Base-by-base conservation (phyloP, 2,888 invertebrate genomes). In the Amblyjoppa proteus region DNA sequence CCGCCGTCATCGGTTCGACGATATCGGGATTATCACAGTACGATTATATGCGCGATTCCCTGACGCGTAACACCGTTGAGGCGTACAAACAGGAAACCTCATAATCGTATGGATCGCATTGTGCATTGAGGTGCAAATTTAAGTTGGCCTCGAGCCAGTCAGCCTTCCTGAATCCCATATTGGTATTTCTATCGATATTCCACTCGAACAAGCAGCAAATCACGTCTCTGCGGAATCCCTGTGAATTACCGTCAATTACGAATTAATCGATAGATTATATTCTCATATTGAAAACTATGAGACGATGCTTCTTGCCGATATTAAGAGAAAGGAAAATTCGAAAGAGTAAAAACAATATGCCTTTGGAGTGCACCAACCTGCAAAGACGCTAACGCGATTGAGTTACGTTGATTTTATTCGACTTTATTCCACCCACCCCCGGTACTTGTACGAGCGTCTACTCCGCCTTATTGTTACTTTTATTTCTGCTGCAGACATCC, bases 321-420 rank as follows among this genome's bases (percentile, higher is more conserved):
- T 45, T 13, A 3, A 16, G 45, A 45, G 13, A 16, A 45, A 2
- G 11, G 11, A 41, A 11, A 41, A 41, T 11, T 11, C 41, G 2
- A 41, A 41, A 25, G 58, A 58, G 58, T 4, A 58, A 58, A 58
- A 58, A 25, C 28, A 82, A 58, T 56, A 66, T 89, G 90, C 89
- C 90, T 92, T 77, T 77, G 80, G 76, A 76, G 64, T 34, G 71
- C 53, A 71, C 76, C 80, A 74, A 93, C 93, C 91, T 93, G 90
- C 89, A 89, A 91, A 93, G 93, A 93, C 92, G 87, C 82, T 91
- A 90, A 89, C 89, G 90, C 93, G 92, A 93, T 93, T 93, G 93
- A 94, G 92, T 94, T 93, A 94, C 92, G 93, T 92, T 93, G 93
- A 94, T 94, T 94, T 94, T 94, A 94, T 94, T 92, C 93, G 86